Base-by-base conservation (phyloP, 2,113 vertebrate genomes). In the Saccopteryx leptura region DNA sequence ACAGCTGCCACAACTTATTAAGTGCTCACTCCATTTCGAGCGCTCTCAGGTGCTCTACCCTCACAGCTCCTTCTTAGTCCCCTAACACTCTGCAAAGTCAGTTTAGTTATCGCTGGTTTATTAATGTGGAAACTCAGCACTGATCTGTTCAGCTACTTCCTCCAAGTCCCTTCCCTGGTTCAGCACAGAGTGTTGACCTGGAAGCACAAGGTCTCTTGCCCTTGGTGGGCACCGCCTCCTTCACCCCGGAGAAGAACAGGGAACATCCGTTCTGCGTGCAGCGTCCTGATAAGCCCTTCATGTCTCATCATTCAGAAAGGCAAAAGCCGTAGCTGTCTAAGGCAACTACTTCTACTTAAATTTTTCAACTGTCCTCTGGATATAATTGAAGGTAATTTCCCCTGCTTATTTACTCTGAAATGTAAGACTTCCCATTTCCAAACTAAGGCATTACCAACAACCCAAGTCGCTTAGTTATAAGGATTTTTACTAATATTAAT, bases 361-460 rank as follows among this genome's bases (percentile, higher is more conserved):
- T 46, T 66, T 68, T 66, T 83, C 74, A 15, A 63, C 7, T 58
- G 78, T 54, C 69, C 94, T 87, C 60, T 66, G 56, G 24, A 84
- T 92, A 39, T 88, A 58, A 66, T 8, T 68, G 23, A 52, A 72
- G 39, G 52, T 58, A 46, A 52, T 8, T 90, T 97, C 85, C 85
- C 33, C 83, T 56, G 28, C 78, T 82, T 33, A 18, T 12, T 33
- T 21, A 26, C 23, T 63, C n/a, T 71, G 79, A 90, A 96, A 92
- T 31, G 7, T 28, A 63, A 91, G 58, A 83, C 60, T 94, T 95
- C 13, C 17, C 65, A 66, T 65, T 95, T 68, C 63, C 28, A 83
- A 71, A 87, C n/a, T 66, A 71, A 94, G 87, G 50, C 9, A 58
- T 48, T 19, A 61, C 7, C 39, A 46, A 11, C 23, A 7, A 10